Evolutionary conservation across 2,797 vertebrate species (phyloP), one percentile per base, ranked within the genome.

Genomic region (Anisognathus igniventris): DNA sequence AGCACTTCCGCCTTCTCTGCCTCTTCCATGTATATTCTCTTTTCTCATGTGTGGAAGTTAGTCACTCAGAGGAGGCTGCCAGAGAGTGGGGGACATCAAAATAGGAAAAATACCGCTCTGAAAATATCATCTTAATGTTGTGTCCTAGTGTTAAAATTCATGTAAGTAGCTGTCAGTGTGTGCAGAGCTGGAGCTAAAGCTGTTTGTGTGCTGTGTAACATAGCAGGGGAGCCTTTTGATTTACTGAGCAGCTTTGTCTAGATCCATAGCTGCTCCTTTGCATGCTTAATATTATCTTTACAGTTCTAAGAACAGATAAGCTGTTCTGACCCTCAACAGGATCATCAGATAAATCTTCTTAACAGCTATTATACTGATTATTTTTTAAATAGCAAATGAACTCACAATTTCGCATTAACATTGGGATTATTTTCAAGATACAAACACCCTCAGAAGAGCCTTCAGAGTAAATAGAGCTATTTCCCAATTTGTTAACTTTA

Each of bases 321-420:
- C 86, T 90, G 56, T 95, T 93, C 80, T 95, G 93, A 96, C 95
- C 95, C 94, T 94, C 86, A 76, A 90, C 86, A 82, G 88, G 93
- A 96, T 97, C 92, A 96, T 96, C 88, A 96, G 86, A 95, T 86
- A 95, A 93, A 93, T 95, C 96, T 95, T 95, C 96, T 97, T 97
- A 96, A 92, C 75, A 93, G 78, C 95, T 96, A 93, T 96, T 97
- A 94, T 66, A 82, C 60, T 91, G 92, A 90, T 95, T 94, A 71
- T 57, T 64, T 87, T 93, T 85, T 96, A 68, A 88, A 89, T 89
- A 74, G 77, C 37, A 95, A 94, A 86, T 53, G 62, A 45, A 81
- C 37, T 95, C 65, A 62, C 53, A 87, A 74, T 93, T 96, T 80
- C 84, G 70, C 79, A 67, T 89, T 94, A 96, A 89, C 70, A 68